Evolutionary conservation across 2,888 invertebrate species (phyloP), one percentile per base, ranked within the genome.

Genomic region (Drosophila phalerata): DNA sequence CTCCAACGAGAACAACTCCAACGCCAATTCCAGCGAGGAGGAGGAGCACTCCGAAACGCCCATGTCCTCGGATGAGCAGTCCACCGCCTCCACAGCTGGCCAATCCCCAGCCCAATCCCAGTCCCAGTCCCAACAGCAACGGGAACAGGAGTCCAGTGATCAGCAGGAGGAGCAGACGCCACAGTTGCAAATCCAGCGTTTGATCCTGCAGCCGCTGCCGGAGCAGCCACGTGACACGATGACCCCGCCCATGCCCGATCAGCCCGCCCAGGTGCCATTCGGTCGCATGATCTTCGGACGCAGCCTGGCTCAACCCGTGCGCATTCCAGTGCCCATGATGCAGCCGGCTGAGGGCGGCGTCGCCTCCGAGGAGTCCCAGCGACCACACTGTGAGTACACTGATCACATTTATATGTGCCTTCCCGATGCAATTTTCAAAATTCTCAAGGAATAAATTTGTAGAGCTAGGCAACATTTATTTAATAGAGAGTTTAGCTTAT

Each of bases 321-420:
- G 94, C 92, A 77, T 94, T 93, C 65, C 94, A 90, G 93, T 94
- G 93, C 67, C 93, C 94, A 92, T 93, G 94, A 91, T 93, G 92
- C 94, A 95, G 60, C 94, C 90, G 38, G 66, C 69, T 43, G 91
- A 95, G 81, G 95, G 95, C 49, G 77, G 78, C 4, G 56, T 78
- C 17, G 73, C 65, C 48, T 82, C 73, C 63, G 87, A 76, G 25
- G 92, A 92, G 74, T 86, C 92, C 65, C 94, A 94, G 91, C 95
- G 96, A 92, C 96, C 96, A 72, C 97, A 97, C 89, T 96, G 97
- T 97, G 92, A 95, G 96, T 94, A 48, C 9, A 22, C 17, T 15
- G 1, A 34, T 1, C n/a, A n/a, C n/a, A n/a, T n/a, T n/a, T n/a
- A n/a, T n/a, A n/a, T n/a, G n/a, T n/a, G n/a, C n/a, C n/a, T n/a